phyloP scores from a whole-genome alignment of 2,888 invertebrate species.

The Cephonodes hylas region DNA sequence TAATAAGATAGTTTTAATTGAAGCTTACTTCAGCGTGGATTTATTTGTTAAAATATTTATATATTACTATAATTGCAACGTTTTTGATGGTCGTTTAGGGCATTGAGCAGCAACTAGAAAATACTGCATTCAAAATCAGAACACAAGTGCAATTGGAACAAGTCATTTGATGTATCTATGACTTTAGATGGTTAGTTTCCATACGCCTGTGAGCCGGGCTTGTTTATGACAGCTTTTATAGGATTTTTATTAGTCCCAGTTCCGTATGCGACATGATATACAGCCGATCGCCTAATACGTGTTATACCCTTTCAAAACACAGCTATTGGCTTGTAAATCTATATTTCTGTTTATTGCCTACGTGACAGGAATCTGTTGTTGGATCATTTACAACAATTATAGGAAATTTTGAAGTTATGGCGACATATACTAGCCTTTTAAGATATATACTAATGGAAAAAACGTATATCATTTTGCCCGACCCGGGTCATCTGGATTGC shows the following conservation, averaged over 20 bases:
- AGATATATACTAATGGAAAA: too few relatives aligned
- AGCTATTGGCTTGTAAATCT: constrained; percentile 45
- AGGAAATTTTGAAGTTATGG: not conserved
- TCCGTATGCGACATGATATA: constrained; percentile 53
- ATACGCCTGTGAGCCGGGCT: constrained; percentile 29
- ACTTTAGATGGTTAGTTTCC: constrained; percentile 23
- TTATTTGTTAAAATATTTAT: too few relatives aligned
- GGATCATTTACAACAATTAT: constrained; percentile 2
- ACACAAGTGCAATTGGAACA: constrained; percentile 14
- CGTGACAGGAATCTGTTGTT: constrained; percentile 52
- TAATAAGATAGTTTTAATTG: too few relatives aligned
- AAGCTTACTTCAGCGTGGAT: too few relatives aligned
- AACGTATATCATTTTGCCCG: too few relatives aligned
- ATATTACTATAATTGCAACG: too few relatives aligned
- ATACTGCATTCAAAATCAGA: not conserved
- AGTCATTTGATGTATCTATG: constrained; percentile 32
- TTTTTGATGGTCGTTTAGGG: too few relatives aligned
- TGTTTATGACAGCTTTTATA: constrained; percentile 48
- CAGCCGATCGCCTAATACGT: constrained; percentile 40
- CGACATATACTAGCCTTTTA: not conserved
- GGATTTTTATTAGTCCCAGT: constrained; percentile 47
- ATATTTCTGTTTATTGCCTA: constrained; percentile 62
- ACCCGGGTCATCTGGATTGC: too few relatives aligned
- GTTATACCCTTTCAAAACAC: constrained; percentile 48
- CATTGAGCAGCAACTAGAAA: not conserved